Conservation (phyloP, 1,140 invertebrate species). For the Eriocheir sinensis region DNA sequence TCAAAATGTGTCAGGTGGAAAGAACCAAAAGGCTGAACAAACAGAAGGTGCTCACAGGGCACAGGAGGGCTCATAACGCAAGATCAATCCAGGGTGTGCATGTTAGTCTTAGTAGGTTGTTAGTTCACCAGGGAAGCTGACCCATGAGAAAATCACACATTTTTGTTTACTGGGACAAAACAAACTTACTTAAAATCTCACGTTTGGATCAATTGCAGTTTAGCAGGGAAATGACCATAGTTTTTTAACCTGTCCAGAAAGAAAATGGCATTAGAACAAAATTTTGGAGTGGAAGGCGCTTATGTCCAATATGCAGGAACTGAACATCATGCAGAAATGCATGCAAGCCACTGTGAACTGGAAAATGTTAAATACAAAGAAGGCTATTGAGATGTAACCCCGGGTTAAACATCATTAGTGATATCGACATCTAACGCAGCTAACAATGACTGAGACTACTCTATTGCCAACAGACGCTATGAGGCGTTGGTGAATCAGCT, state of each 20-base stretch:
- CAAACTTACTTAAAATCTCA: slow-evolving; percentile 78
- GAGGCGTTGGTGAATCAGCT: slow-evolving; percentile 47
- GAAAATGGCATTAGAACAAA: slow-evolving; percentile 77
- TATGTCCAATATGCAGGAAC: slow-evolving; percentile 75
- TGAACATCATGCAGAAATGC: slow-evolving; percentile 71
- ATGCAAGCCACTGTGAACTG: slow-evolving; percentile 74
- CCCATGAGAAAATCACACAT: slow-evolving; percentile 71
- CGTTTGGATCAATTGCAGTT: slow-evolving; percentile 77
- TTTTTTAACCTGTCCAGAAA: slow-evolving; percentile 79
- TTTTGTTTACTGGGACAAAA: slow-evolving; percentile 70
- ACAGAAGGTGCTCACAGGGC: slow-evolving; percentile 28
- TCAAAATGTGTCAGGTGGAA: slow-evolving; percentile 49
- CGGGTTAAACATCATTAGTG: slow-evolving; percentile 76
- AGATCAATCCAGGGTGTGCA: slow-evolving; percentile 4
- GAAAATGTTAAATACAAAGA: slow-evolving; percentile 69
- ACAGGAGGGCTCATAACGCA: slow-evolving; percentile 35
- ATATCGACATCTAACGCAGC: slow-evolving; percentile 74
- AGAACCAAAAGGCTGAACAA: slow-evolving; percentile 35
- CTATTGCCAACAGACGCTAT: slow-evolving; percentile 67
- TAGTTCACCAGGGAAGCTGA: slow-evolving; percentile 63
- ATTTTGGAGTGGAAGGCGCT: slow-evolving; percentile 70
- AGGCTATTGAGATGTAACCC: slow-evolving; percentile 62
- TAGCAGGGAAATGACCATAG: slow-evolving; percentile 79
- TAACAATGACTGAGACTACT: slow-evolving; percentile 66
- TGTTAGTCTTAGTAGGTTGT: slow-evolving; percentile 59